Conservation (phyloP, 2,797 vertebrate genomes). For the Betta splendens region DNA sequence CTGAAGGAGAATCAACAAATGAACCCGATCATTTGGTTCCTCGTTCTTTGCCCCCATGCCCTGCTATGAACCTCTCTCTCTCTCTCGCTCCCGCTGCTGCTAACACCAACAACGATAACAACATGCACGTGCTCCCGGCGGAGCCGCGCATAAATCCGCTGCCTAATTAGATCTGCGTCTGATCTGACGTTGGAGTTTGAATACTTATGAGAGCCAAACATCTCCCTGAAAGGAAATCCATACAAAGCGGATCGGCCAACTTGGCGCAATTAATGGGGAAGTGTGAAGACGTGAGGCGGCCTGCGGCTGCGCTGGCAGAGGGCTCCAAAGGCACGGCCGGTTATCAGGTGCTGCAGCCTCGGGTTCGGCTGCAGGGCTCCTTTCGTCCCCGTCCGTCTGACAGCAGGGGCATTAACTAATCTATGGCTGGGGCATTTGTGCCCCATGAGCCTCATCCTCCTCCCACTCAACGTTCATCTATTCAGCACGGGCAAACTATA, state of each 20-base stretch:
- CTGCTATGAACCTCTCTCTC: background rate
- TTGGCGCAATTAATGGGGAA: slow-evolving; percentile 33
- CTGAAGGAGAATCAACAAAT: background rate
- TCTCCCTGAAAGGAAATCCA: slow-evolving; percentile 39
- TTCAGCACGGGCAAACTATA: slow-evolving; percentile 54
- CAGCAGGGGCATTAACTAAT: slow-evolving; percentile 53
- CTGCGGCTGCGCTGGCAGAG: too few relatives aligned
- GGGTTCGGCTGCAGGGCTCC: background rate
- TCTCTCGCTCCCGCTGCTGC: too few relatives aligned
- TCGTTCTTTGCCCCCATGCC: background rate
- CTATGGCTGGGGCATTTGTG: slow-evolving; percentile 56
- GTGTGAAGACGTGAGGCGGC: slow-evolving; percentile 11
- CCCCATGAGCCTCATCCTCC: slow-evolving; percentile 53
- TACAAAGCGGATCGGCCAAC: slow-evolving; percentile 33
- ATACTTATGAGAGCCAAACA: slow-evolving; percentile 45
- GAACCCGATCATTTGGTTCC: slow-evolving; percentile 1
- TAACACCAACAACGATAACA: slow-evolving; percentile 48
- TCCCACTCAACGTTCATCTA: slow-evolving; percentile 57
- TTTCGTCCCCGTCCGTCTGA: slow-evolving; percentile 33
- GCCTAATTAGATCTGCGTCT: slow-evolving; percentile 44
- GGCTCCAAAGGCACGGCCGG: slow-evolving; percentile 30
- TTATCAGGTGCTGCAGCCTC: slow-evolving; percentile 48
- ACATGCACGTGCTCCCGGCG: slow-evolving; percentile 29
- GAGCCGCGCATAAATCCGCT: slow-evolving; percentile 15
- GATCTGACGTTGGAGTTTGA: slow-evolving; percentile 46